Conservation (phyloP, 2,888 invertebrate species). For the Caradrina clavipalpis region DNA sequence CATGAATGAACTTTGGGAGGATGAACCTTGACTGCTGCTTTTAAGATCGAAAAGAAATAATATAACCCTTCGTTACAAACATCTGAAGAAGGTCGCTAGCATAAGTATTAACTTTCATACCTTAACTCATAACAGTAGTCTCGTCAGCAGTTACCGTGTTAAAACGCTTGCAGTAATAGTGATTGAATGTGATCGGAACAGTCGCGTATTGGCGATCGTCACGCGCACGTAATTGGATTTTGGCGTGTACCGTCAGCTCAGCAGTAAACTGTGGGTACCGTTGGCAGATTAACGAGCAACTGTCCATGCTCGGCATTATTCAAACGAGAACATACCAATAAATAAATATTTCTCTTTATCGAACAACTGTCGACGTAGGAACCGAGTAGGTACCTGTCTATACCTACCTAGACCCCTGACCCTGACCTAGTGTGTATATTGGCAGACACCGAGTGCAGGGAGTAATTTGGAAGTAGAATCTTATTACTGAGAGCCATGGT, state of each 20-base stretch:
- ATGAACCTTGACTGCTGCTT: too few relatives aligned
- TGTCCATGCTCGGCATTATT: conserved; percentile 7
- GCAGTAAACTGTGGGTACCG: conserved; percentile 47
- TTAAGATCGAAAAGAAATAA: too few relatives aligned
- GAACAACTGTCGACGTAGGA: not conserved
- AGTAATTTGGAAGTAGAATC: too few relatives aligned
- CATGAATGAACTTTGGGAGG: too few relatives aligned
- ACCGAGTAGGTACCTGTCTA: too few relatives aligned
- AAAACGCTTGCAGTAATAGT: conserved; percentile 26
- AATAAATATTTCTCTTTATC: not conserved
- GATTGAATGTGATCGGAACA: conserved; percentile 35
- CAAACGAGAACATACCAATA: conserved; percentile 20
- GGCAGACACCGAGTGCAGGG: too few relatives aligned
- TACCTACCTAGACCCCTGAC: too few relatives aligned
- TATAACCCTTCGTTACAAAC: not conserved
- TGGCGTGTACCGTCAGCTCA: conserved; percentile 45
- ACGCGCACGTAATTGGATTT: conserved; percentile 64
- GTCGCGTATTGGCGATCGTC: conserved; percentile 42
- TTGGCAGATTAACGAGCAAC: conserved; percentile 39
- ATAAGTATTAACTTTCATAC: not conserved
- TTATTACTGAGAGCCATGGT: too few relatives aligned
- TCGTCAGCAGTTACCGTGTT: conserved; percentile 32
- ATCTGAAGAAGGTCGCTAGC: not conserved
- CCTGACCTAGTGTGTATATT: too few relatives aligned
- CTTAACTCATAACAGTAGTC: conserved; percentile 12